A percentile compares a stretch with the other conserved stretches of the same genome.
Evolutionary conservation across 2,888 invertebrate genomes (phyloP).

Genomic region (Tenthredo notha): DNA sequence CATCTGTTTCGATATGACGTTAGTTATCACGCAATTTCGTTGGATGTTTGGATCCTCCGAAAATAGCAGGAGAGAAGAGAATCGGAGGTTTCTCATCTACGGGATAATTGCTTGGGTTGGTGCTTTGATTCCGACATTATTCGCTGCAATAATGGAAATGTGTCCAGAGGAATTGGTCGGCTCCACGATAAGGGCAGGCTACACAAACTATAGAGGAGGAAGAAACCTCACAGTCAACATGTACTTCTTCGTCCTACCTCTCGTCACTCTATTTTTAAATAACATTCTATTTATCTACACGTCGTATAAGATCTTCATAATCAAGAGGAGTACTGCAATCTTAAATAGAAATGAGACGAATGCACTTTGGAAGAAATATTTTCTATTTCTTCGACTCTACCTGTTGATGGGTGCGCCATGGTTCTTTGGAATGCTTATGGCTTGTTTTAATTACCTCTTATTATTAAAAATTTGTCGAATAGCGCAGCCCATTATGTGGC

Average conservation of each 20-base stretch:
- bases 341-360: constrained; percentile 63
- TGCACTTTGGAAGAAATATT: constrained; percentile 65
- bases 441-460: constrained; percentile 65
- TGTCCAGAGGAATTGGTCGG: constrained; percentile 60
- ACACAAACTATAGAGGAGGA: constrained; percentile 59
- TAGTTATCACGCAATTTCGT: constrained; percentile 66
- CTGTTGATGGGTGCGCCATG: constrained; percentile 71
- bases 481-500: constrained; percentile 67
- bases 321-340: constrained; percentile 66
- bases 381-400: constrained; percentile 67
- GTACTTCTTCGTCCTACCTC: constrained; percentile 68
- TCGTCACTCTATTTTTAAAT: constrained; percentile 65
- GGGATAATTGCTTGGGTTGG: constrained; percentile 62
- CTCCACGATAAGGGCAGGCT: constrained; percentile 62
- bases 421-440: constrained; percentile 66
- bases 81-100: constrained; percentile 63
- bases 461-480: constrained; percentile 66
- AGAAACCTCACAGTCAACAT: constrained; percentile 64
- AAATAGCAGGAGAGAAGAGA: constrained; percentile 59
- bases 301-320: constrained; percentile 65
- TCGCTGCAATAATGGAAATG: constrained; percentile 65
- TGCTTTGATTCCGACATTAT: constrained; percentile 62
- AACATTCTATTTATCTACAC: constrained; percentile 68
- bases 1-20: constrained; percentile 70
- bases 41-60: constrained; percentile 62